A percentile compares a stretch with the other conserved stretches of the same genome.
These are phyloP conservation scores for Pheucticus melanocephalus DNA, from an alignment of 2,113 vertebrate species.

Conservation along the genomic window DNA sequence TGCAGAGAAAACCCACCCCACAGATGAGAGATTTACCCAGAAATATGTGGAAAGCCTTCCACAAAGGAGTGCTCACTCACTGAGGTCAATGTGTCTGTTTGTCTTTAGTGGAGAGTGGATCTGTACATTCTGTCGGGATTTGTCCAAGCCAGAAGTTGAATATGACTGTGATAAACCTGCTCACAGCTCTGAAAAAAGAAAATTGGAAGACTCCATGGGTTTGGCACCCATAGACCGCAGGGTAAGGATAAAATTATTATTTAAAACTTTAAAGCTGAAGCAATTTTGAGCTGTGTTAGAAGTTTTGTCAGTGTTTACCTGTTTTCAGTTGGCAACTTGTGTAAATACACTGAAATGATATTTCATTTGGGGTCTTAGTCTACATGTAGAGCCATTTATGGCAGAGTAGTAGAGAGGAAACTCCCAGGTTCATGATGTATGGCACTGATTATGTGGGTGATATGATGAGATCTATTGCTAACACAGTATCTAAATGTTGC, in stretches of 20 bases:
- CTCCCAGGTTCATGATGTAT: fast-evolving
- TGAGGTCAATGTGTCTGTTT: neutral
- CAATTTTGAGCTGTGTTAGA: neutral
- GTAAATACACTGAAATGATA: neutral
- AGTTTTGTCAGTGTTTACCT: neutral
- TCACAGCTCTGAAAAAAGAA: constrained; percentile 72
- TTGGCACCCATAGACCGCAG: constrained; percentile 76
- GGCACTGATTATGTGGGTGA: neutral
- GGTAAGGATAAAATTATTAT: constrained; percentile 57
- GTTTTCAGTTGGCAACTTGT: neutral
- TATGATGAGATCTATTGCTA: neutral
- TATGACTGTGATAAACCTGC: constrained; percentile 78
- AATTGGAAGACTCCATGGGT: constrained; percentile 55
- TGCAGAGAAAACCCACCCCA: neutral
- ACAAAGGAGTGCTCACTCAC: neutral
- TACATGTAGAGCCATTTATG: neutral
- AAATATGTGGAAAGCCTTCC: neutral
- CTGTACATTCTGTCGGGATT: constrained; percentile 81
- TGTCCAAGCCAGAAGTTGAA: constrained; percentile 80
- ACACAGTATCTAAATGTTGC: neutral
- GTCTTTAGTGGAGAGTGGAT: constrained; percentile 80
- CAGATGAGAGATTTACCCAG: neutral
- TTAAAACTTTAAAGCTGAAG: neutral
- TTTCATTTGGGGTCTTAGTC: neutral
- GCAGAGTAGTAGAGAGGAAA: neutral